Base-by-base conservation (phyloP, 2,888 invertebrate genomes). In the Caenorhabditis virilis region DNA sequence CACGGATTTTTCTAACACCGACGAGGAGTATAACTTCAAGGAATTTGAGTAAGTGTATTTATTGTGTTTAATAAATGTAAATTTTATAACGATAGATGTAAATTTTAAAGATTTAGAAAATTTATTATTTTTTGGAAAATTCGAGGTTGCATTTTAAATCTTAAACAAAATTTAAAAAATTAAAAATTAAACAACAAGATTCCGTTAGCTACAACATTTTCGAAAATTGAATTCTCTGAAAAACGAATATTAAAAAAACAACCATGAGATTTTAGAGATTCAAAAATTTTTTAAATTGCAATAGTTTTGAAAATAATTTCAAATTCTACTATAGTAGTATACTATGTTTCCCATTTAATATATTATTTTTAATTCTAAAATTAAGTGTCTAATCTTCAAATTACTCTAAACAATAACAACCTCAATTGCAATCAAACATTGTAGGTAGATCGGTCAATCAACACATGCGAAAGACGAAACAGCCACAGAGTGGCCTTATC, bases 401-500 rank as follows among this genome's bases (percentile, higher is more conserved):
- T 30, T 30, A 30, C 7, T 30, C 30, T 9, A 30, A n/a, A n/a
- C n/a, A n/a, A n/a, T n/a, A n/a, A n/a, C n/a, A n/a, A n/a, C n/a
- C n/a, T n/a, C n/a, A n/a, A n/a, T n/a, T n/a, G n/a, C n/a, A n/a
- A n/a, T n/a, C n/a, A n/a, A n/a, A n/a, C 30, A 46, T 9, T 30
- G 38, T 49, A 60, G 59, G 60, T 23, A 45, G 54, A 60, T 60
- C 60, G 33, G n/a, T 60, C 50, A 46, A 49, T 39, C 38, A 47
- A 35, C 9, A 48, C 30, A 49, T 49, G 50, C 60, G 60, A 60
- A 54, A 49, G 54, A 54, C 60, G 49, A 45, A 51, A 55, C 46
- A 52, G 58, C 58, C 58, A 57, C 63, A 58, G 54, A 50, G 63
- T 63, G 58, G 63, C 58, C 63, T 63, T 63, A 63, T 63, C 63